A percentile compares a stretch with the other conserved stretches of the same genome.
These are phyloP conservation scores for Labeo calbasu DNA, from an alignment of 2,797 vertebrate genomes.

Conservation along the genomic window DNA sequence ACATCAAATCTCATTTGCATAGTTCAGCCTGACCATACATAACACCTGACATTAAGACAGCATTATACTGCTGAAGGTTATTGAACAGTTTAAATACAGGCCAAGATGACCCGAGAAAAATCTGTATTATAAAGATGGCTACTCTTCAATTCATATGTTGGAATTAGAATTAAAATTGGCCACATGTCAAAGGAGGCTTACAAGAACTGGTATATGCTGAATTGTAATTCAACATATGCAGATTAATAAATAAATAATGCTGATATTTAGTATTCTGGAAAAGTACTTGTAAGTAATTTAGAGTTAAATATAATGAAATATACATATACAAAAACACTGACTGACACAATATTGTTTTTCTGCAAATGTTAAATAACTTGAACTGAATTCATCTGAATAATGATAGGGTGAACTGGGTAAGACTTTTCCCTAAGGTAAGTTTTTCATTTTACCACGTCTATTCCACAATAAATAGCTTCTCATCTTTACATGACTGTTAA, in stretches of 20 bases:
- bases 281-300: neutral
- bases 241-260: neutral
- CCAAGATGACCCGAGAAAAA: neutral
- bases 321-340: too few relatives aligned
- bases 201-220: too few relatives aligned
- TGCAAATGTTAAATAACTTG: too few relatives aligned
- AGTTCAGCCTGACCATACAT: constrained; percentile 36
- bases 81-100: neutral
- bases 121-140: neutral
- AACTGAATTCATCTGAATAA: too few relatives aligned
- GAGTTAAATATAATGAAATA: neutral
- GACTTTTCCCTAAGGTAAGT: too few relatives aligned
- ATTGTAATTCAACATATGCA: too few relatives aligned
- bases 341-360: too few relatives aligned
- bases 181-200: neutral
- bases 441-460: too few relatives aligned
- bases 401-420: too few relatives aligned
- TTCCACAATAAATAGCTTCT: too few relatives aligned
- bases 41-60: constrained; percentile 29
- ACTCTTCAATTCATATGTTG: neutral
- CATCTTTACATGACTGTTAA: too few relatives aligned
- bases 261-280: neutral
- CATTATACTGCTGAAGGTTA: neutral
- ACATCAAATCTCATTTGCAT: constrained; percentile 45
- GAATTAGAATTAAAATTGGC: neutral